Percentiles rank a stretch among this genome's conserved stretches.
Conservation (phyloP, 2,888 invertebrate species). For the Limnephilus rhombicus region DNA sequence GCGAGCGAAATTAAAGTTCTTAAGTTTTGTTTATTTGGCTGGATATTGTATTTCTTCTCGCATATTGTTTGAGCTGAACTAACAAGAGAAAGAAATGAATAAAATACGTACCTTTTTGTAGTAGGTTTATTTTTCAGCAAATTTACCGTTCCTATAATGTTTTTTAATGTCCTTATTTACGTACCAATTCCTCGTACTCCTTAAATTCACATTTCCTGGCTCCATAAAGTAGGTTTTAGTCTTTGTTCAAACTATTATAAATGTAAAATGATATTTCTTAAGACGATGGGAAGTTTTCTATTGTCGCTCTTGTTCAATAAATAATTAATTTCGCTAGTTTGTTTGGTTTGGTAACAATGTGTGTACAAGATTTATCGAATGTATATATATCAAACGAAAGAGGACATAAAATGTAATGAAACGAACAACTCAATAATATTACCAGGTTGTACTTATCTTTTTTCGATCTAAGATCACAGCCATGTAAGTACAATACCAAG, state of each 20-base stretch:
- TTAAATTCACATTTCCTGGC: background rate
- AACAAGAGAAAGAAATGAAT: background rate
- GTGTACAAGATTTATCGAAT: background rate
- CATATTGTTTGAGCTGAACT: background rate
- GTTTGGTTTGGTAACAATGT: background rate
- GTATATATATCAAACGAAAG: background rate
- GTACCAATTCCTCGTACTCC: background rate
- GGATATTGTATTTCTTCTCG: background rate
- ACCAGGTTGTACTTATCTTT: background rate
- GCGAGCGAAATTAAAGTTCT: background rate
- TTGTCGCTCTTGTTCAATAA: background rate
- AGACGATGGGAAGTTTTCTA: background rate
- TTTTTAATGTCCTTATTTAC: background rate
- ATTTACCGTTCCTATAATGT: background rate
- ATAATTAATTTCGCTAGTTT: background rate
- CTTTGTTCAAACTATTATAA: background rate
- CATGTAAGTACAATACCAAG: background rate
- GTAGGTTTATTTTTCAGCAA: background rate
- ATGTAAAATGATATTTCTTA: background rate
- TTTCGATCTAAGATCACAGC: background rate
- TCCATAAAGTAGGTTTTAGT: background rate
- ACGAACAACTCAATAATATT: no score
- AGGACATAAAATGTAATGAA: no score
- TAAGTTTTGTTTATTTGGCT: background rate
- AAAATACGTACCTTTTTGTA: background rate